phyloP scores from a whole-genome alignment of 2,888 invertebrate species.

The Chaetogeoica ovagalla region DNA sequence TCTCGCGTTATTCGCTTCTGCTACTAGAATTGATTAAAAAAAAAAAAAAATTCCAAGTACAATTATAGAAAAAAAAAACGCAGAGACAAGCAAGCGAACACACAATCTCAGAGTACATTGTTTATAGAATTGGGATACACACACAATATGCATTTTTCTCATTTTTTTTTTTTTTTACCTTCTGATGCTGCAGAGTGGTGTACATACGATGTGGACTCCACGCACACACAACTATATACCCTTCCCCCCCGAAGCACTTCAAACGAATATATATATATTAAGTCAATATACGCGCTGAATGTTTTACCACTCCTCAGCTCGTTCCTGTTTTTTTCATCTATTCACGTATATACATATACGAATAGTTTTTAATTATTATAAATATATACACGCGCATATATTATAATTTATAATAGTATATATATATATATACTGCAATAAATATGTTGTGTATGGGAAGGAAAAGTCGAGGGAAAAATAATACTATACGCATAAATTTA shows the following conservation, averaged over 20 bases:
- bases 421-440: background rate
- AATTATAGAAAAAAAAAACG: constrained; percentile 45
- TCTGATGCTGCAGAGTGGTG: too few species aligned
- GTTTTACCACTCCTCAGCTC: constrained; percentile 12
- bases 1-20: constrained; percentile 35
- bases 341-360: constrained; percentile 20
- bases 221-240: background rate
- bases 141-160: background rate
- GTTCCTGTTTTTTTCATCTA: constrained; percentile 2
- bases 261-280: constrained; percentile 32
- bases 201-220: constrained; percentile 7
- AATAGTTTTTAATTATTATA: constrained; percentile 23
- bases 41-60: constrained; percentile 24
- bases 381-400: background rate
- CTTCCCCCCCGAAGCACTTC: constrained; percentile 4
- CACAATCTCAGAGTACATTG: constrained; percentile 42
- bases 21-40: constrained; percentile 46
- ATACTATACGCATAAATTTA: background rate
- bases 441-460: background rate
- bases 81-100: constrained; percentile 37
- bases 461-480: background rate
- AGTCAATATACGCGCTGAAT: constrained; percentile 22
- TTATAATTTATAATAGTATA: background rate
- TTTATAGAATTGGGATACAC: constrained; percentile 37
- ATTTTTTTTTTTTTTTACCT: constrained; percentile 2